A percentile compares a stretch with the other conserved stretches of the same genome.
These are phyloP conservation scores for Dendrolimus pini DNA, from an alignment of 2,888 invertebrate genomes.

Conservation along the genomic window DNA sequence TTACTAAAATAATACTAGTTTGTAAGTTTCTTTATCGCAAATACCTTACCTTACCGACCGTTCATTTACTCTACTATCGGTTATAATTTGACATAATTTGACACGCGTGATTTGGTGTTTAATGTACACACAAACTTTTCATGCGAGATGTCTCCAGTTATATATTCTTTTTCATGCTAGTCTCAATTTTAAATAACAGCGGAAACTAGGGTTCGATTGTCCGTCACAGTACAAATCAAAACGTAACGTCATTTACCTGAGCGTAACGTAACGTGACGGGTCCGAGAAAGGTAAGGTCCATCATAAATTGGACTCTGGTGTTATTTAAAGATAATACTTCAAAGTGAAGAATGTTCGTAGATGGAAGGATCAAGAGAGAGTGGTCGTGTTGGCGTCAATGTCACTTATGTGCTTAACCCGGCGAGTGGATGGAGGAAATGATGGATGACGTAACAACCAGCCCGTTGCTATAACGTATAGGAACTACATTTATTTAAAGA, in stretches of 20 bases:
- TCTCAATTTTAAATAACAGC: slow-evolving; percentile 17
- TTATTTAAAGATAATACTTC: slow-evolving; percentile 22
- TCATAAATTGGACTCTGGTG: slow-evolving; percentile 28
- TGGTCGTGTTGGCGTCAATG: slow-evolving; percentile 66
- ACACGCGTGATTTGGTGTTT: too few relatives aligned
- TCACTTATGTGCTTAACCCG: slow-evolving; percentile 76
- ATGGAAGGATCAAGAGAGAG: slow-evolving; percentile 31
- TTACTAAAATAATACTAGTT: too few relatives aligned
- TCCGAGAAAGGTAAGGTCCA: slow-evolving; percentile 48
- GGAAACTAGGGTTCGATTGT: slow-evolving; percentile 25
- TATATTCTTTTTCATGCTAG: background rate
- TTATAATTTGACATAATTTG: too few relatives aligned
- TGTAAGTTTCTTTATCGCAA: too few relatives aligned
- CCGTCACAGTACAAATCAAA: slow-evolving; percentile 59
- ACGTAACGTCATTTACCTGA: slow-evolving; percentile 60
- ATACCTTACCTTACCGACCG: too few relatives aligned
- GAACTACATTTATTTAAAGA: slow-evolving; percentile 38
- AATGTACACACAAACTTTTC: too few relatives aligned
- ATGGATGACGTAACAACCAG: slow-evolving; percentile 62
- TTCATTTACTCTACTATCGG: too few relatives aligned
- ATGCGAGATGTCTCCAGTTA: background rate
- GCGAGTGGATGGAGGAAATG: slow-evolving; percentile 75
- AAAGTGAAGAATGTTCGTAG: slow-evolving; percentile 21
- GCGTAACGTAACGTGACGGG: slow-evolving; percentile 53
- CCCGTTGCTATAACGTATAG: slow-evolving; percentile 49